A percentile compares a stretch with the other conserved stretches of the same genome.
These are phyloP conservation scores for Rhinoraja longicauda DNA, from an alignment of 2,797 vertebrate species.

Conservation along the genomic window DNA sequence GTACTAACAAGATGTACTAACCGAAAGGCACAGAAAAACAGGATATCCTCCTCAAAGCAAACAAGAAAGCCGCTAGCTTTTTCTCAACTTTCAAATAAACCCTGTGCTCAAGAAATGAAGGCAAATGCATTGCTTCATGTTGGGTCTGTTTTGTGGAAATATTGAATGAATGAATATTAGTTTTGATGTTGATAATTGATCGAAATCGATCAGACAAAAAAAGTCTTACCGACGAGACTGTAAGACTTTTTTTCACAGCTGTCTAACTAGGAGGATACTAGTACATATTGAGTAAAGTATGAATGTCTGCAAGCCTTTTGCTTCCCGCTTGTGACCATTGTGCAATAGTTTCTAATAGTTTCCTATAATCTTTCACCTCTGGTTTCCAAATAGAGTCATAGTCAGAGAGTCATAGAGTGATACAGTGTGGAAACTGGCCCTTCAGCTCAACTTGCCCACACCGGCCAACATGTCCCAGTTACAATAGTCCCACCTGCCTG, in stretches of 20 bases:
- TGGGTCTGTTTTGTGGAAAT: background rate
- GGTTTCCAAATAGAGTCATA: background rate
- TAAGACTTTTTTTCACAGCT: background rate
- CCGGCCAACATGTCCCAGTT: too few relatives aligned
- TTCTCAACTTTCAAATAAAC: background rate
- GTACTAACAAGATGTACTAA: background rate
- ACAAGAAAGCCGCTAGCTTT: background rate
- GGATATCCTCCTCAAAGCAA: background rate
- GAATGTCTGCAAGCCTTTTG: background rate
- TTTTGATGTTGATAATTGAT: too few relatives aligned
- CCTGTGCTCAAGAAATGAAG: background rate
- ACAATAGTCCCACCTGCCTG: too few relatives aligned
- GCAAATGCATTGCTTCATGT: background rate
- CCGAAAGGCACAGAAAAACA: background rate
- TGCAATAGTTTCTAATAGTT: background rate
- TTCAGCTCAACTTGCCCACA: too few relatives aligned
- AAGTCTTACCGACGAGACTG: background rate
- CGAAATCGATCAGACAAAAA: background rate
- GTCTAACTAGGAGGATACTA: background rate
- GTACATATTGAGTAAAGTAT: background rate
- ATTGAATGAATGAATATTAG: background rate
- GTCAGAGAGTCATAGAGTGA: too few relatives aligned
- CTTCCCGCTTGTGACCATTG: background rate
- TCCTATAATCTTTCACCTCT: background rate
- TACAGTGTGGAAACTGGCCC: too few relatives aligned